These are phyloP conservation scores for Sitodiplosis mosellana DNA, from an alignment of 1,140 invertebrate species.

Conservation along the genomic window DNA sequence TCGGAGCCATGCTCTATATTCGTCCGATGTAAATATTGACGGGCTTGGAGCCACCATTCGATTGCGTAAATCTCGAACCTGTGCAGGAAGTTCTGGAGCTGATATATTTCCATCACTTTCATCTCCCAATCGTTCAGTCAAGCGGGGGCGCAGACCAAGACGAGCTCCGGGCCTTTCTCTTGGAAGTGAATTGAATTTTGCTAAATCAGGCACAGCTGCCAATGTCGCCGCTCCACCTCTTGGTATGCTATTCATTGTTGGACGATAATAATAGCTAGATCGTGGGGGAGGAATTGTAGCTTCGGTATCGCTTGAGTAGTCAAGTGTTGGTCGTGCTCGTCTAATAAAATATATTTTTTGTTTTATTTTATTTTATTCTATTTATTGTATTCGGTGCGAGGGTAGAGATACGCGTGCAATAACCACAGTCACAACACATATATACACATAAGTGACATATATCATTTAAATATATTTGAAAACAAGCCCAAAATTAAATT, in stretches of 20 bases:
- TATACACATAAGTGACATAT: too few species aligned
- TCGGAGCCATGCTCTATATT: constrained; percentile 75
- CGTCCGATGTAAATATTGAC: constrained; percentile 71
- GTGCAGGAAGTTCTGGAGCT: constrained; percentile 57
- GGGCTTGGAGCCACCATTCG: constrained; percentile 18
- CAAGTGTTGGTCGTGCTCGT: constrained; percentile 52
- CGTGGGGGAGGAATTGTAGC: constrained; percentile 58
- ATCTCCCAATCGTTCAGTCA: constrained; percentile 37
- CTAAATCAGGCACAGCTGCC: constrained; percentile 17
- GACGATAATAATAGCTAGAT: constrained; percentile 48
- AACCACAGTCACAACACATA: too few species aligned
- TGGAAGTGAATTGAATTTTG: constrained; percentile 54
- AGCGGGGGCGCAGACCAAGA: constrained; percentile 18
- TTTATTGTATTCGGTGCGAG: too few species aligned
- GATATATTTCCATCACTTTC: constrained; percentile 66
- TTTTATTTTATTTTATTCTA: too few species aligned
- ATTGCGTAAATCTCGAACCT: constrained; percentile 32
- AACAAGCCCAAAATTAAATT: too few species aligned
- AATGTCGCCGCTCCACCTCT: constrained; percentile 28
- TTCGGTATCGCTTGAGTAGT: constrained; percentile 89
- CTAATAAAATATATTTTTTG: constrained; percentile 35
- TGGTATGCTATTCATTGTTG: constrained; percentile 28
- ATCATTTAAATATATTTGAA: too few species aligned
- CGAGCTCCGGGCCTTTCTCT: constrained; percentile 43
- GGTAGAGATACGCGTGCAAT: too few species aligned